Evolutionary conservation across 2,113 vertebrate species (phyloP), one percentile per base, ranked within the genome.

Genomic region (Saccopteryx leptura): DNA sequence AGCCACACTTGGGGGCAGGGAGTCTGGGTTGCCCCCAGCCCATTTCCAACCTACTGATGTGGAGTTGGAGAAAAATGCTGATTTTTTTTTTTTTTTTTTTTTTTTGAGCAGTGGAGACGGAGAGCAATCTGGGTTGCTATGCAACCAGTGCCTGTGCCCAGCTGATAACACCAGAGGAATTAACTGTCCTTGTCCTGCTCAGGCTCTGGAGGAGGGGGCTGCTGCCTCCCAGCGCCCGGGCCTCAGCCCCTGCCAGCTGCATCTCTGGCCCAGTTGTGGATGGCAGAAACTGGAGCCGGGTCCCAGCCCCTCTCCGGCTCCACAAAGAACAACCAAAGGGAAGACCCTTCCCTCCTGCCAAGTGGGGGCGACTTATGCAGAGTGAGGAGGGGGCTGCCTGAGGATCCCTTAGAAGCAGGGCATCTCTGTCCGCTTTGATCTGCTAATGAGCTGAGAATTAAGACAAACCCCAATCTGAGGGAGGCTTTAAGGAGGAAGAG

Each of bases 91-190:
- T 46, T n/a, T n/a, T 78, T 90, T 95, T 94, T 97, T 48, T 90
- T 96, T 95, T 91, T 2, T 0, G 84, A 97, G 95, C 88, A 96
- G 96, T 92, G 94, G 93, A 23, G 56, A 96, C 65, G 92, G 96
- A 94, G 98, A 98, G 97, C 98, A 90, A 94, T 96, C 92, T 94
- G 97, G 98, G 99, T 99, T 99, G 99, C 99, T 98, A 99, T 39
- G 99, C 99, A 99, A 99, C 98, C 28, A 8, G 65, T 60, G 98
- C 98, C 99, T 99, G 99, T 99, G 92, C 98, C 96, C 60, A 98
- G 98, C 99, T 98, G 99, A 99, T 99, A 99, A 99, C 98, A 97
- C 98, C 97, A 91, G 81, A 93, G 95, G 98, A 98, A 96, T 98
- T 96, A 98, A 98, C 97, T 98, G 98, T 98, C 97, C 78, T 98